Base-by-base conservation (phyloP, 2,113 vertebrate species). In the Rhizomys pruinosus region DNA sequence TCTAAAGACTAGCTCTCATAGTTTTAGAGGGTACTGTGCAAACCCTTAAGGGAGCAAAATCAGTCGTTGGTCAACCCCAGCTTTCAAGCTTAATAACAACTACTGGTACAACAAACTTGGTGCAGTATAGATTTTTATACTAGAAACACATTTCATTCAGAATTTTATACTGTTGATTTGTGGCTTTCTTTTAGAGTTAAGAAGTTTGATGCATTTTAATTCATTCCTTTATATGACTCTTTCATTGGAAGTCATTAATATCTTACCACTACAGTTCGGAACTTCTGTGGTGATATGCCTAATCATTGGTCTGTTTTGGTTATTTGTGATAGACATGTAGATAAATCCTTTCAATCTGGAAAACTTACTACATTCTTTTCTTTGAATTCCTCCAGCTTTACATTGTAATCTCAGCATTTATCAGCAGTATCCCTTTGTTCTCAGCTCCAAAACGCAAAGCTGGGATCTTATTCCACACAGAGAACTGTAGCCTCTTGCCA, bases 311-410 rank as follows among this genome's bases (percentile, higher is more conserved):
- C 59, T 94, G 0, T 72, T 87, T 92, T 94, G 57, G 12, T 94
- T n/a, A 27, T 74, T 78, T 93, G 37, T 87, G 44, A 13, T 92
- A 32, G 78, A 90, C 4, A 29, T 11, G 0, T 27, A 12, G 44
- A 42, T 74, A 27, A 78, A 44, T 5, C 20, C 16, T 92, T 85
- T 87, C 42, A 85, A 13, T 85, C 32, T 68, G 1, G 7, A 63
- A 79, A 77, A 64, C 77, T 85, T 68, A 52, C 79, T 82, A 47
- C 55, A 47, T 69, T 52, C 73, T 74, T 80, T 77, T 52, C 72
- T 74, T 80, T 77, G 47, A 73, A 85, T 90, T 89, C 11, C 34
- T 93, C 5, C 16, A 34, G 91, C 92, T 89, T 47, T n/a, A 68
- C 12, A 63, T 1, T 2, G 9, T n/a, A 44, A 13, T 61, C 20